Conservation (phyloP, 2,113 vertebrate genomes). For the Ctenodactylus gundi region DNA sequence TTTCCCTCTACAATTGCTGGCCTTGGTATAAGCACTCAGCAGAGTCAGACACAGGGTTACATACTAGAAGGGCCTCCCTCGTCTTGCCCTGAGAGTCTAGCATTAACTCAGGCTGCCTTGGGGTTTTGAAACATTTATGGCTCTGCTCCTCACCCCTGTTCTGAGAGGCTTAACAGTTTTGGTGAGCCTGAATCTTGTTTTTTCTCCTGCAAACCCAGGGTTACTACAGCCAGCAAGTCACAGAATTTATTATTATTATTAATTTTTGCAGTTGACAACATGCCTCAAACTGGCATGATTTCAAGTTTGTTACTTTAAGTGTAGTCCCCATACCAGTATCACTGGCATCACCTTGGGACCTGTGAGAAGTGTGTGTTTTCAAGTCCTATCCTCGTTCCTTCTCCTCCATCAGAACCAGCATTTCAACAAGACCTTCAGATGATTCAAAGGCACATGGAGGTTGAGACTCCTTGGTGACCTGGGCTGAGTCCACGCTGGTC, state of each 20-base stretch:
- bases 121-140: not conserved
- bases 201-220: not conserved
- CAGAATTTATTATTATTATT: constrained; percentile 19
- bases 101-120: not conserved
- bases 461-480: not conserved
- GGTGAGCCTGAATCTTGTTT: not conserved
- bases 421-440: not conserved
- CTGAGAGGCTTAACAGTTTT: not conserved
- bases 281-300: not conserved
- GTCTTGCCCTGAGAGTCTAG: not conserved
- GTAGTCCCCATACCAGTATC: not conserved
- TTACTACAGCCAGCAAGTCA: not conserved
- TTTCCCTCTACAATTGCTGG: not conserved
- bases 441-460: not conserved
- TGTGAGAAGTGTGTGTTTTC: not conserved
- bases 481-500: not conserved
- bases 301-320: not conserved
- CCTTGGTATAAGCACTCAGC: not conserved
- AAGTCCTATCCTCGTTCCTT: not conserved
- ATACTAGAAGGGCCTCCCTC: not conserved
- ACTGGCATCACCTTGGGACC: not conserved
- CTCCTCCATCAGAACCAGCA: not conserved
- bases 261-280: too few species aligned
- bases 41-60: not conserved
- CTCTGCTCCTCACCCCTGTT: not conserved